Conservation (phyloP, 2,797 vertebrate species). For the Takifugu rubripes region DNA sequence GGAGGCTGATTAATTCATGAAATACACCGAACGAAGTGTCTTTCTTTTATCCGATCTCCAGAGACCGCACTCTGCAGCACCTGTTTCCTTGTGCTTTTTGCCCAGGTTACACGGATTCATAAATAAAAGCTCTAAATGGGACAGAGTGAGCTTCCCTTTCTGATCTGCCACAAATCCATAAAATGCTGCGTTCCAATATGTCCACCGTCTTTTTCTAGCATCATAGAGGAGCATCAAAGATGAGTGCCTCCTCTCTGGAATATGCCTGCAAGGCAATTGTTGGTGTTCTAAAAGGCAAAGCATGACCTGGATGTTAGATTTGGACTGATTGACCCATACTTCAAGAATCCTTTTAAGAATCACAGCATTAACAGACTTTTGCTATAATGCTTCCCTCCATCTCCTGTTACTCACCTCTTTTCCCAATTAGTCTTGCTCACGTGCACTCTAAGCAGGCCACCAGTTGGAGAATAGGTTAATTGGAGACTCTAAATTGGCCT, state of each 20-base stretch:
- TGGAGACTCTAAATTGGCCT: too few species aligned
- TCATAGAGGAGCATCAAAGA: constrained; percentile 34
- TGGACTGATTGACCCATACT: constrained; percentile 2
- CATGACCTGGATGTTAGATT: constrained; percentile 1
- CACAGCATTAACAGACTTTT: too few species aligned
- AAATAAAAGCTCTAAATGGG: constrained; percentile 40
- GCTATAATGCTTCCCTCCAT: neutral
- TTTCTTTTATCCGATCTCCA: constrained; percentile 32
- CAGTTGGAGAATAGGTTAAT: too few species aligned
- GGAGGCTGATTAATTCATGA: constrained; percentile 75
- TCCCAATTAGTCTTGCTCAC: too few species aligned
- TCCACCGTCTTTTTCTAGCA: constrained; percentile 36
- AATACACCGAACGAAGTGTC: constrained; percentile 35
- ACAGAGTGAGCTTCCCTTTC: constrained; percentile 18
- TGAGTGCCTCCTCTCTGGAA: constrained; percentile 40
- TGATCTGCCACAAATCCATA: constrained; percentile 13
- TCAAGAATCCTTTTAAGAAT: neutral
- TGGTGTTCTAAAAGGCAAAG: constrained; percentile 5
- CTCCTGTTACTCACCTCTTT: too few species aligned
- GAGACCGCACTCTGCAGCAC: constrained; percentile 33
- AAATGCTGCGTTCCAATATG: constrained; percentile 23
- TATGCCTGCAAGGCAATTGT: constrained; percentile 27
- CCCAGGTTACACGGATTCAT: constrained; percentile 46
- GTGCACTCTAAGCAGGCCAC: too few species aligned
- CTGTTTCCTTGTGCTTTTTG: constrained; percentile 43